Evolutionary conservation across 2,888 invertebrate genomes (phyloP).

Genomic region (Troides helena): DNA sequence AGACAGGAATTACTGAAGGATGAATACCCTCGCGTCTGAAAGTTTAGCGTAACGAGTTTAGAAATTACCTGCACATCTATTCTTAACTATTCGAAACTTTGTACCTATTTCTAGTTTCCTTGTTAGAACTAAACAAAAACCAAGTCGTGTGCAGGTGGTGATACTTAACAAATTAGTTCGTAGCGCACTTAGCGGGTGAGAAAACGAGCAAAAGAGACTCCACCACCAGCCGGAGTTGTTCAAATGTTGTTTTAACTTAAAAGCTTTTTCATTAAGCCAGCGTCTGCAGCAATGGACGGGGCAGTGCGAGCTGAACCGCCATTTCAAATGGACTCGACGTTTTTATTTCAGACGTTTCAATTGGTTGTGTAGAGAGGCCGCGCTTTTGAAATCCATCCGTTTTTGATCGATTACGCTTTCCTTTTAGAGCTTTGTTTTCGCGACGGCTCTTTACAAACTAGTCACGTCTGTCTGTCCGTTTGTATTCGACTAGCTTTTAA

Average conservation of each 20-base stretch:
- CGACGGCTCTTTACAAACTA: neutral
- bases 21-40: too few species aligned
- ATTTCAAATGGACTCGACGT: conserved; percentile 12
- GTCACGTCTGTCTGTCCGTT: too few species aligned
- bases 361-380: conserved; percentile 14
- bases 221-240: conserved; percentile 3
- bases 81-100: too few species aligned
- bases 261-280: conserved; percentile 27
- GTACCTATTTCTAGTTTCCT: conserved; percentile 3
- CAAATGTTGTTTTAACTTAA: conserved; percentile 18
- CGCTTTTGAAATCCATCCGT: conserved; percentile 20
- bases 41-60: too few species aligned
- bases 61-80: too few species aligned
- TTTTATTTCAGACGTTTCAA: conserved; percentile 22
- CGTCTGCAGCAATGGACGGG: conserved; percentile 10
- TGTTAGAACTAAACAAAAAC: conserved; percentile 1
- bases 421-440: conserved; percentile 7
- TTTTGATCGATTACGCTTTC: conserved; percentile 22
- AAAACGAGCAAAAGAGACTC: conserved; percentile 6
- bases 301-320: conserved; percentile 10
- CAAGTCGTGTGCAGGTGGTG: conserved; percentile 6
- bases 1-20: too few species aligned
- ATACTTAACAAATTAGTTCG: conserved; percentile 11
- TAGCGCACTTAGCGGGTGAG: conserved; percentile 8
- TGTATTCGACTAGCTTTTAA: too few species aligned